phyloP scores from a whole-genome alignment of 2,113 vertebrate species.

The Bubo blakistoni region DNA sequence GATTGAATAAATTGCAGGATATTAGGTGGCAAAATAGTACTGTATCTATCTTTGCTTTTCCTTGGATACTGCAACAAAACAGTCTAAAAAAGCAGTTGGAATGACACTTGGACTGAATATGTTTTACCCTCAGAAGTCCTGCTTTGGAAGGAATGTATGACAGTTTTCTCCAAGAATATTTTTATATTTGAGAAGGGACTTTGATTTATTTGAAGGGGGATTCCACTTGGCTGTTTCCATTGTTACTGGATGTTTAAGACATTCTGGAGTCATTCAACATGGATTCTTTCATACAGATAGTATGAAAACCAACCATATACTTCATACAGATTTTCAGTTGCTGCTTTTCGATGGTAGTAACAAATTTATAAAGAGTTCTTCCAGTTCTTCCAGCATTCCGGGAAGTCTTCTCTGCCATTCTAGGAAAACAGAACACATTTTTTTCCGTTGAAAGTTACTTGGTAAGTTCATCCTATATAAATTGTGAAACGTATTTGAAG shows the following conservation, averaged over 20 bases:
- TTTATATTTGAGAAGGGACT: neutral
- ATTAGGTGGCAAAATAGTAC: neutral
- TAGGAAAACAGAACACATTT: conserved; percentile 25
- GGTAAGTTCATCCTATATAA: neutral
- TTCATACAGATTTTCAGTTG: neutral
- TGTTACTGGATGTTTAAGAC: neutral
- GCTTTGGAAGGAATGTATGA: neutral
- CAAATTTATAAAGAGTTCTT: neutral
- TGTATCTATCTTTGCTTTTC: neutral
- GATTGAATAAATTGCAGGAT: neutral
- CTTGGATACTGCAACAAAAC: conserved; percentile 28
- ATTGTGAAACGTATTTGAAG: neutral
- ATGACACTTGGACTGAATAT: neutral
- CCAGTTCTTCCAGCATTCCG: conserved; percentile 4
- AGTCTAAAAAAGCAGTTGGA: neutral
- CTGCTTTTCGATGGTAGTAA: neutral
- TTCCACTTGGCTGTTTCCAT: neutral
- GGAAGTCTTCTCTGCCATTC: conserved; percentile 11
- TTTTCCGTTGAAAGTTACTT: neutral
- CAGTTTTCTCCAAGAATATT: neutral
- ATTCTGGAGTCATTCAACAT: neutral
- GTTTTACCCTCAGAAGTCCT: neutral
- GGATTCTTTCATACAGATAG: neutral
- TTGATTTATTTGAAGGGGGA: neutral
- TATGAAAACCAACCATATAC: neutral